phyloP scores from a whole-genome alignment of 2,797 vertebrate species.

The Helicolenus hilgendorfi region DNA sequence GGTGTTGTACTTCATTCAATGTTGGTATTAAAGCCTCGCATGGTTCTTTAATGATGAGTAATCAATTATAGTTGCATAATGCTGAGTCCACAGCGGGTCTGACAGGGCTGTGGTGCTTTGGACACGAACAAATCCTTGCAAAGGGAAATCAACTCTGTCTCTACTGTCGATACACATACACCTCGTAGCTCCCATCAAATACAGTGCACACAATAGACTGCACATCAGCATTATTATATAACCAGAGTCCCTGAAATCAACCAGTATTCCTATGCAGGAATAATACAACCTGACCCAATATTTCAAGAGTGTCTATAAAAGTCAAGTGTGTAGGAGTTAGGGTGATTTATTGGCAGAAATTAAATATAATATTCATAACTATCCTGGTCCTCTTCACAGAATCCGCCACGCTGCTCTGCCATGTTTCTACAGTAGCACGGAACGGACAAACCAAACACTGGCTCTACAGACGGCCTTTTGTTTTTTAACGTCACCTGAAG shows the following conservation, averaged over 20 bases:
- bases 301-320: not conserved
- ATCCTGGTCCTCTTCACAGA: too few species aligned
- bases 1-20: slow-evolving; percentile 39
- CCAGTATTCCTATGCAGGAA: not conserved
- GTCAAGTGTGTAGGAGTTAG: not conserved
- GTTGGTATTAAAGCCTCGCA: slow-evolving; percentile 25
- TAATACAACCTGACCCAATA: not conserved
- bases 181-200: not conserved
- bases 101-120: slow-evolving; percentile 3
- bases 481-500: too few species aligned
- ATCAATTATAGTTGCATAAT: slow-evolving; percentile 76
- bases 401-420: too few species aligned
- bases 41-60: slow-evolving; percentile 62
- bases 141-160: slow-evolving; percentile 9
- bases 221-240: not conserved
- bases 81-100: slow-evolving; percentile 27
- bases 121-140: slow-evolving; percentile 30
- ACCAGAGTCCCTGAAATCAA: not conserved
- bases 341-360: not conserved
- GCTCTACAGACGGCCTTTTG: too few species aligned
- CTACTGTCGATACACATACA: not conserved
- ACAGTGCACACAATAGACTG: not conserved
- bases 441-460: too few species aligned
- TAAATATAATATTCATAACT: not conserved
- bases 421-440: too few species aligned